These are phyloP conservation scores for Pitta sordida DNA, from an alignment of 2,113 vertebrate genomes.

Conservation along the genomic window DNA sequence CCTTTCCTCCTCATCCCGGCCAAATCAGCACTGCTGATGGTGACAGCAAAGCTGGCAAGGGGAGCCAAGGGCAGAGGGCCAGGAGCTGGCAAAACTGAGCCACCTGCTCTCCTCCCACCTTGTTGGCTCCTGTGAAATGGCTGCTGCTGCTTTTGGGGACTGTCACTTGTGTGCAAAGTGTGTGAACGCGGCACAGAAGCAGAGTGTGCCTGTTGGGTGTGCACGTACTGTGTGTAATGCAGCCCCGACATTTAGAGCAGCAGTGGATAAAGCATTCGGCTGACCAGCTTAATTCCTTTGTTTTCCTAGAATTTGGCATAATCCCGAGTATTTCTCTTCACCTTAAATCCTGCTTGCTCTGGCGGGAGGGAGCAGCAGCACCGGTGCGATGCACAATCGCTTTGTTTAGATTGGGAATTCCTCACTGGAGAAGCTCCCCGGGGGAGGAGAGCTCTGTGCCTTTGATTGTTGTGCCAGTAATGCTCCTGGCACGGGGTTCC, in stretches of 20 bases:
- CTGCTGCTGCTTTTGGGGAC: not conserved
- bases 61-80: constrained; percentile 43
- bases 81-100: constrained; percentile 14
- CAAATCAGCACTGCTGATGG: not conserved
- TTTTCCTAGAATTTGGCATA: not conserved
- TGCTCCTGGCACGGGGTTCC: not conserved
- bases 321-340: not conserved
- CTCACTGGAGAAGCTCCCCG: not conserved
- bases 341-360: not conserved
- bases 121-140: constrained; percentile 35
- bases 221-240: accelerated
- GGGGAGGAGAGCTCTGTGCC: not conserved
- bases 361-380: not conserved
- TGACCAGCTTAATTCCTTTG: not conserved
- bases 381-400: not conserved
- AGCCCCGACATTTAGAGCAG: not conserved
- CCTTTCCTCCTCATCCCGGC: not conserved
- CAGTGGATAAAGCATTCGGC: not conserved
- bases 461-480: not conserved
- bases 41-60: not conserved
- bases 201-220: accelerated
- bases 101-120: constrained; percentile 46
- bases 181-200: accelerated
- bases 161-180: not conserved
- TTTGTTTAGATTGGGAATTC: constrained; percentile 45